Percentiles rank a stretch among this genome's conserved stretches.
Conservation (phyloP, 2,797 vertebrate species). For the Enteromius anoplus region DNA sequence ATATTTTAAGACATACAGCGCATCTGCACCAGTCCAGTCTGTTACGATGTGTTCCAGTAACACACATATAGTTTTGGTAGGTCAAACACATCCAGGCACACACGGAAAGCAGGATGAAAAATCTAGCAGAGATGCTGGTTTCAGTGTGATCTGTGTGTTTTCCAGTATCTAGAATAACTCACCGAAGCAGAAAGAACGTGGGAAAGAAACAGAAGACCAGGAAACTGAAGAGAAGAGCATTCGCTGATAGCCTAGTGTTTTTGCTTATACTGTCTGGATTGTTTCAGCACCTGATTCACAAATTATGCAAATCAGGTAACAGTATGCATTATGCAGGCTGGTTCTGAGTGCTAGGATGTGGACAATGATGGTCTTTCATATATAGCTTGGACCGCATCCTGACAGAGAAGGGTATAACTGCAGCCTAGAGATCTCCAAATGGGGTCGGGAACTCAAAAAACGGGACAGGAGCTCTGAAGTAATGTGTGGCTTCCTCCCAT, state of each 20-base stretch:
- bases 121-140: slow-evolving; percentile 2
- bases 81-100: slow-evolving; percentile 34
- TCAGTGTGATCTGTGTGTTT: not conserved
- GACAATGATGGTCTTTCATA: not conserved
- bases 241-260: not conserved
- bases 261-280: not conserved
- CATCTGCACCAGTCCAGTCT: not conserved
- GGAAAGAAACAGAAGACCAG: not conserved
- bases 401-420: too few relatives aligned
- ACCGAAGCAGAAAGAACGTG: not conserved
- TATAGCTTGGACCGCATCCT: not conserved
- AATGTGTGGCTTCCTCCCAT: too few relatives aligned
- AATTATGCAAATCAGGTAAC: not conserved
- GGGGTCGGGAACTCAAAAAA: too few relatives aligned
- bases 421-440: too few relatives aligned
- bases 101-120: not conserved
- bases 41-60: slow-evolving; percentile 28
- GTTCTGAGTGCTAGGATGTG: not conserved
- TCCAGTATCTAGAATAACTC: not conserved
- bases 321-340: not conserved
- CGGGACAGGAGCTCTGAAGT: too few relatives aligned
- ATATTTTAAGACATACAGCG: slow-evolving; percentile 34
- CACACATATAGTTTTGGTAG: slow-evolving; percentile 12
- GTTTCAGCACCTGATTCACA: not conserved
- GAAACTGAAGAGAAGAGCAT: not conserved